These are phyloP conservation scores for Amphiduros pacificus DNA, from an alignment of 2,888 invertebrate species.

Conservation along the genomic window DNA sequence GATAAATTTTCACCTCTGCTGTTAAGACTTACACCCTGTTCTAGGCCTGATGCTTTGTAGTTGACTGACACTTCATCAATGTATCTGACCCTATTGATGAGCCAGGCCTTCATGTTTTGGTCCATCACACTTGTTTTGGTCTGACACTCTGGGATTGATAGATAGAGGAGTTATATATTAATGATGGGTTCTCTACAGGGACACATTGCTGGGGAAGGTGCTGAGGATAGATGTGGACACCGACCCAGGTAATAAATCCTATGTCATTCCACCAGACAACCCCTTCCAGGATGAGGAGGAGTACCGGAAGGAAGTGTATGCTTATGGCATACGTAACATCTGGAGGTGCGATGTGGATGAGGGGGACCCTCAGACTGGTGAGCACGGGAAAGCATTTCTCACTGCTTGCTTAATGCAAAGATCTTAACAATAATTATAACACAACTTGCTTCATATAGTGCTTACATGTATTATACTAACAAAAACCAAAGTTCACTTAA, in stretches of 20 bases:
- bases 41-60: too few relatives aligned
- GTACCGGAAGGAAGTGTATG: slow-evolving; percentile 47
- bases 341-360: slow-evolving; percentile 55
- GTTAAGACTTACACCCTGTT: too few relatives aligned
- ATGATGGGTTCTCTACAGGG: slow-evolving; percentile 1
- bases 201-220: slow-evolving; percentile 46
- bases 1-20: neutral
- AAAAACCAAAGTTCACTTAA: too few relatives aligned
- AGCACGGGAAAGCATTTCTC: neutral
- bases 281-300: slow-evolving; percentile 39
- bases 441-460: too few relatives aligned
- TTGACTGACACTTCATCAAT: too few relatives aligned
- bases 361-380: slow-evolving; percentile 37
- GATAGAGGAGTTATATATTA: neutral
- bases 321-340: slow-evolving; percentile 52
- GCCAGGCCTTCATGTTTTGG: too few relatives aligned
- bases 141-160: too few relatives aligned
- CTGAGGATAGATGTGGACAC: slow-evolving; percentile 51
- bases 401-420: neutral
- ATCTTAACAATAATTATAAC: too few relatives aligned
- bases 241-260: slow-evolving; percentile 26
- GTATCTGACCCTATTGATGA: too few relatives aligned
- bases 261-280: slow-evolving; percentile 51
- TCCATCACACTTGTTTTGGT: too few relatives aligned
- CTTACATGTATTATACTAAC: too few relatives aligned